A percentile compares a stretch with the other conserved stretches of the same genome.
These are phyloP conservation scores for Aradophagus sp. DNA, from an alignment of 1,140 invertebrate species.

Conservation along the genomic window DNA sequence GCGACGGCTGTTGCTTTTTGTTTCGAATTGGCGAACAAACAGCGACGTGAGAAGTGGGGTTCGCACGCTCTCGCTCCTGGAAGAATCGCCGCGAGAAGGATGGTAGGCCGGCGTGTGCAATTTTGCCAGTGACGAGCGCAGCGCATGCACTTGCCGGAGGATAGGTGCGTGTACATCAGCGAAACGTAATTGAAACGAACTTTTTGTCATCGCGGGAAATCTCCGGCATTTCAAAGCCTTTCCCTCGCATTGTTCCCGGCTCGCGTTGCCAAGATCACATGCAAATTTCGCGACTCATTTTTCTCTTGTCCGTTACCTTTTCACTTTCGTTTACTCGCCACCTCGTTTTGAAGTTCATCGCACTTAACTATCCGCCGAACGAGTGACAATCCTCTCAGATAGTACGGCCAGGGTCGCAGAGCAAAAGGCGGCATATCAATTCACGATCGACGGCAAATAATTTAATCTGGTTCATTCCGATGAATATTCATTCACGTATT, in stretches of 20 bases:
- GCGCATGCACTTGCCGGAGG: conserved; percentile 20
- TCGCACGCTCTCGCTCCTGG: conserved; percentile 62
- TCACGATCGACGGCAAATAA: conserved; percentile 15
- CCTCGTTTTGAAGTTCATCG: conserved; percentile 47
- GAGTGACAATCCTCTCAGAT: neutral
- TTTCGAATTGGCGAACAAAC: conserved; percentile 43
- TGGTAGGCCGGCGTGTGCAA: conserved; percentile 21
- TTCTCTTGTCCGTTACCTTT: conserved; percentile 31
- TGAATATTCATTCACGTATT: conserved; percentile 5
- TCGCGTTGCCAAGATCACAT: conserved; percentile 52
- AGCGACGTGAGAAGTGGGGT: conserved; percentile 61
- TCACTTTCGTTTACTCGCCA: conserved; percentile 40
- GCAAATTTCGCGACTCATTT: conserved; percentile 45
- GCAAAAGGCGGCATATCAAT: neutral
- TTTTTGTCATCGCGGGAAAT: conserved; percentile 58
- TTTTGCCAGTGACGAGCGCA: conserved; percentile 40
- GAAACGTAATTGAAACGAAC: conserved; percentile 50
- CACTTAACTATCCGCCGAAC: conserved; percentile 22
- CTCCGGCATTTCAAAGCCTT: conserved; percentile 51
- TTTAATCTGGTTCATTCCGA: conserved; percentile 1
- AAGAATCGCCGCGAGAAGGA: conserved; percentile 43
- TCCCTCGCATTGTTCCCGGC: conserved; percentile 51
- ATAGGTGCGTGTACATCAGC: conserved; percentile 31
- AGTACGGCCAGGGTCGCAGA: conserved; percentile 4
- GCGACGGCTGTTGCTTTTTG: conserved; percentile 46